Conservation (phyloP, 2,797 vertebrate genomes). For the Falco concolor region DNA sequence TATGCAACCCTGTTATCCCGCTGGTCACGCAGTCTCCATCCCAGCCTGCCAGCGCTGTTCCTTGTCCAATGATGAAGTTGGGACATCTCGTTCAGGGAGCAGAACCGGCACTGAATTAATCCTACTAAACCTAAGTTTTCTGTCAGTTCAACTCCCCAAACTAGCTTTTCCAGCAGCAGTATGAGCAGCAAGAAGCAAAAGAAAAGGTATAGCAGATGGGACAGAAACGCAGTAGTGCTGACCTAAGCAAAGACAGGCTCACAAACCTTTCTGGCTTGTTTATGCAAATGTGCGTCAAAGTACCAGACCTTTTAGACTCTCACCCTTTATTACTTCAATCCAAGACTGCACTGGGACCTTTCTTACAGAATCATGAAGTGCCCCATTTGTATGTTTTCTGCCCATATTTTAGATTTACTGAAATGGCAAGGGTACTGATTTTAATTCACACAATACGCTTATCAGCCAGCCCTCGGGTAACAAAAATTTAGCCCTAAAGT, state of each 20-base stretch:
- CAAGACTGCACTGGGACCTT: not conserved
- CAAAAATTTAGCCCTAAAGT: not conserved
- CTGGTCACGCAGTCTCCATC: not conserved
- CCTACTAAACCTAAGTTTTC: not conserved
- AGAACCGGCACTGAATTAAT: not conserved
- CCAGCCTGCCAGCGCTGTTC: not conserved
- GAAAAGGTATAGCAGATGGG: not conserved
- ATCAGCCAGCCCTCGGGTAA: not conserved
- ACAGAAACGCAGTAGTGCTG: not conserved
- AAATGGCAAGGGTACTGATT: not conserved
- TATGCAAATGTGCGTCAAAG: not conserved
- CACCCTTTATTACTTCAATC: not conserved
- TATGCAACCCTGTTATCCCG: not conserved
- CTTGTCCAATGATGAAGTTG: not conserved
- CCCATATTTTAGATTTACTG: not conserved
- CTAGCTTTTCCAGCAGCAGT: not conserved
- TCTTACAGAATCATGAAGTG: not conserved
- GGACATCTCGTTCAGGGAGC: not conserved
- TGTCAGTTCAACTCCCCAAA: not conserved
- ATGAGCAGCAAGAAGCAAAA: not conserved
- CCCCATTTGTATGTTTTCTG: not conserved
- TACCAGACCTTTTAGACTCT: not conserved
- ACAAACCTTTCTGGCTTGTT: not conserved
- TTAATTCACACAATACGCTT: not conserved
- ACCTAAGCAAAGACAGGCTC: not conserved